A percentile compares a stretch with the other conserved stretches of the same genome.
Conservation (phyloP, 2,888 invertebrate genomes). For the Plagodis pulveraria region DNA sequence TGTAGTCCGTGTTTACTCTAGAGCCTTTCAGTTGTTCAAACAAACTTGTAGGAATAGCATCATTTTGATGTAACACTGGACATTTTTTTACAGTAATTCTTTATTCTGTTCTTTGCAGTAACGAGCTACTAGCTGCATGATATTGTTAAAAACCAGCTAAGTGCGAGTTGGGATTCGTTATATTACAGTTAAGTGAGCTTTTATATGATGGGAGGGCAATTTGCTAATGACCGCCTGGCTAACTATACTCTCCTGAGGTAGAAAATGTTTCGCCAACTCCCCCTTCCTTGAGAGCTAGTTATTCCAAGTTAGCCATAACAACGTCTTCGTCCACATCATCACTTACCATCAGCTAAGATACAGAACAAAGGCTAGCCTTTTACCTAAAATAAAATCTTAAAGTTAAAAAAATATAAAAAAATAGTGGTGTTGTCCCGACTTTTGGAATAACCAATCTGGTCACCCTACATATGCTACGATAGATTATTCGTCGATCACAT, state of each 20-base stretch:
- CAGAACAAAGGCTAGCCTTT: no score
- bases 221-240: no score
- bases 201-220: no score
- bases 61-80: neutral
- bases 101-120: no score
- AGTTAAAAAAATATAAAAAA: neutral
- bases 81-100: no score
- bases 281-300: no score
- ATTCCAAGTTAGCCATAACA: no score
- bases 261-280: no score
- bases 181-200: neutral
- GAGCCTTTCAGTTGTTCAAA: constrained; percentile 64
- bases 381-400: neutral
- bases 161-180: neutral
- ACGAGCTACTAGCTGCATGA: neutral
- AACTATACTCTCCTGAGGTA: no score
- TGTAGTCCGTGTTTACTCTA: constrained; percentile 47
- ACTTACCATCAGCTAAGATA: no score
- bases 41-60: constrained; percentile 37
- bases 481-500: constrained; percentile 47
- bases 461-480: constrained; percentile 13
- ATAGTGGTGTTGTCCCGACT: neutral
- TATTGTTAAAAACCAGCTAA: no score
- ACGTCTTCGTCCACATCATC: no score
- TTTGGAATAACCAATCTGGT: constrained; percentile 1